Evolutionary conservation across 1,140 invertebrate species (phyloP), one percentile per base, ranked within the genome.

Genomic region (Sarcophaga peregrina): DNA sequence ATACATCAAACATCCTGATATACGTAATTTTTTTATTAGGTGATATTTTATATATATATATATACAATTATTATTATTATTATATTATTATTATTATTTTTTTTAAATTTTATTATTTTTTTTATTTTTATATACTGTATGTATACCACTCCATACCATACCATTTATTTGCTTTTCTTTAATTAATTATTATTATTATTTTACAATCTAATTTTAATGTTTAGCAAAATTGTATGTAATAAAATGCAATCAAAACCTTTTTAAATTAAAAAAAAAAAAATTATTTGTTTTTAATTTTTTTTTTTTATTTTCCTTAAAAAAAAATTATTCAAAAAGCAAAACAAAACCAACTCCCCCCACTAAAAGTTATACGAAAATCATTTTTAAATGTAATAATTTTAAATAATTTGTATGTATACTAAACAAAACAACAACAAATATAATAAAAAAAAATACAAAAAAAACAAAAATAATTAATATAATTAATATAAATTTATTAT

Each of bases 401-500:
- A 89, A 89, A 87, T 89, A 78, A 89, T 89, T 89, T 89, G 89
- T 89, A 89, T 89, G 88, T 89, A 89, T 89, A 89, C 88, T 89
- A 89, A 83, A 74, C 83, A 85, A 84, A 87, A 86, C 80, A 84
- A 86, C 84, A 85, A 85, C 76, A 86, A 86, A 85, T 84, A 86
- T 83, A 85, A 85, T 20, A 54, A 52, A 52, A 54, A 52, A 52
- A 76, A 47, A 48, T 47, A 87, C 82, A 78, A 82, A 85, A 85
- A 86, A 85, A 75, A 84, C 84, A 84, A 84, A 74, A 86, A 87
- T 81, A 85, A 87, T 81, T 80, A 83, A 81, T 78, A 78, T 78
- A 78, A 83, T 74, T 74, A 81, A 81, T 81, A 78, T 78, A 78
- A 72, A 81, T 81, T 68, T 81, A 81, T 62, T 83, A 85, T 85